phyloP scores from a whole-genome alignment of 2,888 invertebrate genomes.

The Limulus polyphemus region DNA sequence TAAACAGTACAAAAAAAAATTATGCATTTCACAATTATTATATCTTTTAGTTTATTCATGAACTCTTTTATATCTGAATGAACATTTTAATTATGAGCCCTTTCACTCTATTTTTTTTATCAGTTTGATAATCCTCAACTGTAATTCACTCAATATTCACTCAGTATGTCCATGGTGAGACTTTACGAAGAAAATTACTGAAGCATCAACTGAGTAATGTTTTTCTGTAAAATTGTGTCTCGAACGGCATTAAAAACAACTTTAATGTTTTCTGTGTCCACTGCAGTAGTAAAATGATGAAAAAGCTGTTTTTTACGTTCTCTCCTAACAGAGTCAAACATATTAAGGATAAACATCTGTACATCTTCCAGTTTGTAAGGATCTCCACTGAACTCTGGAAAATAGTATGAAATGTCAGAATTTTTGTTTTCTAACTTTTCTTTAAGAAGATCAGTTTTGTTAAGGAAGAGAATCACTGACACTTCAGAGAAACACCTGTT shows the following conservation, averaged over 20 bases:
- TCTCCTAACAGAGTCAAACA: constrained; percentile 61
- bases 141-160: too few relatives aligned
- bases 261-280: constrained; percentile 96
- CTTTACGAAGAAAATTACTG: constrained; percentile 43
- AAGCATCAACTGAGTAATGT: constrained; percentile 85
- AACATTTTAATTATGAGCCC: too few relatives aligned
- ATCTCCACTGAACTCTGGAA: constrained; percentile 41
- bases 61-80: too few relatives aligned
- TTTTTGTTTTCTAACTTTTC: constrained; percentile 59
- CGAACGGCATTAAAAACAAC: constrained; percentile 96
- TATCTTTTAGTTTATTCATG: too few relatives aligned
- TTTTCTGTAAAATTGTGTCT: constrained; percentile 89
- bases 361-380: constrained; percentile 57
- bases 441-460: constrained; percentile 89
- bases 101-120: too few relatives aligned
- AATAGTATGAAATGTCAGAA: constrained; percentile 31
- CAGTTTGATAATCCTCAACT: too few relatives aligned
- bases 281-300: constrained; percentile 96
- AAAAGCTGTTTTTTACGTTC: constrained; percentile 74
- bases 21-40: too few relatives aligned
- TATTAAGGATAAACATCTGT: constrained; percentile 73
- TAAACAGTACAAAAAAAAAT: too few relatives aligned
- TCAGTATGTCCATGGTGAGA: too few relatives aligned
- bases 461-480: constrained; percentile 92
- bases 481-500: constrained; percentile 85